These are phyloP conservation scores for Deladenus siricidicola DNA, from an alignment of 2,888 invertebrate species.

Conservation along the genomic window DNA sequence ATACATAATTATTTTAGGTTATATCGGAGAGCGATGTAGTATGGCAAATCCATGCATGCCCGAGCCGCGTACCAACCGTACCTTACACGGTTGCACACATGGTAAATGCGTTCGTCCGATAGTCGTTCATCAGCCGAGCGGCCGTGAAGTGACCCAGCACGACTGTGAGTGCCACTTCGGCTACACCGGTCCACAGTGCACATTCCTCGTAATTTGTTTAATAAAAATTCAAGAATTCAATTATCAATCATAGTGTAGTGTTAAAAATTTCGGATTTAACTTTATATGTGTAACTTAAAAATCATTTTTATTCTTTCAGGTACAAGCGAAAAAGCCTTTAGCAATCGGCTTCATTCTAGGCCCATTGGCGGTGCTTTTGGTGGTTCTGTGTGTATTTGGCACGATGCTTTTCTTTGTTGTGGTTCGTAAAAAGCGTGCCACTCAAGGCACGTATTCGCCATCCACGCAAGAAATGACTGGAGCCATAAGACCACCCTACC, in stretches of 20 bases:
- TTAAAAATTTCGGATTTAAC: background rate
- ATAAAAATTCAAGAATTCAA: background rate
- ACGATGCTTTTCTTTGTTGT: constrained; percentile 45
- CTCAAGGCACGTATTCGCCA: constrained; percentile 38
- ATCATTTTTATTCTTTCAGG: constrained; percentile 17
- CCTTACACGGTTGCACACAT: constrained; percentile 37
- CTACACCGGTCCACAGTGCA: constrained; percentile 43
- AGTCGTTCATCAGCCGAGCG: constrained; percentile 22
- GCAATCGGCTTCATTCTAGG: constrained; percentile 43
- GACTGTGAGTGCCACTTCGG: constrained; percentile 44
- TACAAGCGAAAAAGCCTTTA: constrained; percentile 32
- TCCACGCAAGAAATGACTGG: constrained; percentile 22
- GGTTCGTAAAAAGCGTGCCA: constrained; percentile 40
- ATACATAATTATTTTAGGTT: constrained; percentile 26
- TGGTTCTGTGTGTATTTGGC: constrained; percentile 42
- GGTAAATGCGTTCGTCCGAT: constrained; percentile 28
- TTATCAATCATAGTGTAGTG: background rate
- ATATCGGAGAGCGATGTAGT: constrained; percentile 42
- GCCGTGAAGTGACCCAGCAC: constrained; percentile 36
- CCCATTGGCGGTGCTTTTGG: constrained; percentile 36
- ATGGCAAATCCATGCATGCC: constrained; percentile 42
- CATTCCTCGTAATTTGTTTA: constrained; percentile 17
- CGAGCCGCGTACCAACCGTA: constrained; percentile 28
- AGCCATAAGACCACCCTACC: background rate
- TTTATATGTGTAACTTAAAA: background rate